Conservation (phyloP, 2,113 vertebrate genomes). For the Macaca mulatta region DNA sequence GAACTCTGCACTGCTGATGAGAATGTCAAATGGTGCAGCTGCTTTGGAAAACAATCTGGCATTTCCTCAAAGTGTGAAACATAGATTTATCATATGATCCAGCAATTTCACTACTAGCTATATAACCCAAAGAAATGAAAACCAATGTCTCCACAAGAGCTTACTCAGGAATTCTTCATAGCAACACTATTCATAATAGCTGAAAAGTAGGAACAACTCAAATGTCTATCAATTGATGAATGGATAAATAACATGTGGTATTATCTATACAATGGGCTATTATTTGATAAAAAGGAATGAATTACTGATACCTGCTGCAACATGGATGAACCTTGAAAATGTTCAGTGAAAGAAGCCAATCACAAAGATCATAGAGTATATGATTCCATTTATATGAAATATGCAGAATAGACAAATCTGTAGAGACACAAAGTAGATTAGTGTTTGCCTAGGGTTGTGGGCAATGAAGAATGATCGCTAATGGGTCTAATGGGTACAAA, state of each 20-base stretch:
- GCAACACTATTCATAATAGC: background rate
- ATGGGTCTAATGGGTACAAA: background rate
- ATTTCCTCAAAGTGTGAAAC: background rate
- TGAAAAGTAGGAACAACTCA: background rate
- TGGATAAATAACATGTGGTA: background rate
- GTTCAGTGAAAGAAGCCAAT: background rate
- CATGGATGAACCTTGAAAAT: background rate
- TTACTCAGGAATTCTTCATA: background rate
- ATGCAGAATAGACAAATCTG: background rate
- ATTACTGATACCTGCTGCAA: background rate
- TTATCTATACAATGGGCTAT: background rate
- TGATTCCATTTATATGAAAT: background rate
- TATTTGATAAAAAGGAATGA: background rate
- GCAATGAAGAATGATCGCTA: background rate
- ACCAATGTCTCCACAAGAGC: background rate
- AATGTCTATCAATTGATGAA: background rate
- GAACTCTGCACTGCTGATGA: background rate
- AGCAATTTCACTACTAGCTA: background rate
- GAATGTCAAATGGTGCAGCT: background rate
- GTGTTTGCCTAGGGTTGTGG: background rate
- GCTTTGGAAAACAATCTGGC: background rate
- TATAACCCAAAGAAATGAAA: background rate
- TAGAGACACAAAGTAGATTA: background rate
- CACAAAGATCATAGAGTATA: background rate
- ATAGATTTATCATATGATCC: background rate